Conservation (phyloP, 1,140 invertebrate species). For the Drosophila lacteicornis region DNA sequence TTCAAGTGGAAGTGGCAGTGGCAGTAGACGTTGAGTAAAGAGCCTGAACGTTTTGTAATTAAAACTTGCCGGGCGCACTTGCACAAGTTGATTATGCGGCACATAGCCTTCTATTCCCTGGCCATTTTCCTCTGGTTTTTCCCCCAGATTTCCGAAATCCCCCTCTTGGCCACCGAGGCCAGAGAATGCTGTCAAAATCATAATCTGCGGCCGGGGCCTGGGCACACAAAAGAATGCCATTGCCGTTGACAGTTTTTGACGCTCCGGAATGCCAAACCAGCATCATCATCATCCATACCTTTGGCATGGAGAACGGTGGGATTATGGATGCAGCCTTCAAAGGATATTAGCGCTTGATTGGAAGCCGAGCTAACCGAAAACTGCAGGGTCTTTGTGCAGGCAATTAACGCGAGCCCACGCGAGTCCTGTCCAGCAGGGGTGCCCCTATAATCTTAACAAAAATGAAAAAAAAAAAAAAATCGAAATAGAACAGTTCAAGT, state of each 20-base stretch:
- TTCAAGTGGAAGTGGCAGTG: conserved; percentile 11
- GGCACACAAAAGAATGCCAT: conserved; percentile 71
- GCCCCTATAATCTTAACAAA: conserved; percentile 16
- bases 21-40: conserved; percentile 1
- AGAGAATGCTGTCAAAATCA: conserved; percentile 74
- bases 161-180: background rate
- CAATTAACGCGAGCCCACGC: conserved; percentile 52
- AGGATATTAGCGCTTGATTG: conserved; percentile 79
- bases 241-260: conserved; percentile 66
- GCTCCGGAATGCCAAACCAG: conserved; percentile 55
- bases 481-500: conserved; percentile 21
- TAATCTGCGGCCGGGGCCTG: conserved; percentile 68
- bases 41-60: conserved; percentile 65
- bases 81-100: conserved; percentile 72
- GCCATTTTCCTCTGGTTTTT: conserved; percentile 2
- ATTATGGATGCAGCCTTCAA: conserved; percentile 45
- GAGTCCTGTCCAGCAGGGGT: conserved; percentile 10
- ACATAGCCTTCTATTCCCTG: conserved; percentile 31
- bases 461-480: background rate
- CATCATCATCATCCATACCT: conserved; percentile 26
- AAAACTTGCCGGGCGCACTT: conserved; percentile 68
- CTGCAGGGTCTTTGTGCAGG: conserved; percentile 61
- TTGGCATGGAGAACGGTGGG: conserved; percentile 13
- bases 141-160: background rate
- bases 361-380: conserved; percentile 54